A percentile compares a stretch with the other conserved stretches of the same genome.
Evolutionary conservation across 2,888 invertebrate species (phyloP).

Genomic region (Patella depressa): DNA sequence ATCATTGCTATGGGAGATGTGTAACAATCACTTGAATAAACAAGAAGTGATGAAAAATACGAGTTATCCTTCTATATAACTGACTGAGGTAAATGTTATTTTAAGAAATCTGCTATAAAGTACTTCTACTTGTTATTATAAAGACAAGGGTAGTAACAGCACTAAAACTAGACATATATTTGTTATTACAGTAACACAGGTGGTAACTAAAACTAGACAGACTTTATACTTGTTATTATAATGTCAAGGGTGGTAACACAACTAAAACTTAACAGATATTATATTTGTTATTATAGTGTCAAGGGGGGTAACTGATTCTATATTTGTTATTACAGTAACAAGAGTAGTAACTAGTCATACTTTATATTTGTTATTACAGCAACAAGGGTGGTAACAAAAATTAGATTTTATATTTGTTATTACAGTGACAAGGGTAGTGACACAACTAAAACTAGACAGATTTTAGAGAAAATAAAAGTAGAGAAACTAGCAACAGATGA

Average conservation of each 20-base stretch:
- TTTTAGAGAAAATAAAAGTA: slow-evolving; percentile 73
- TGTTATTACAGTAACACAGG: too few species aligned
- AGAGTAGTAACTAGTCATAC: slow-evolving; percentile 63
- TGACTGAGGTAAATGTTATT: too few species aligned
- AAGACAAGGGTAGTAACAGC: slow-evolving; percentile 37
- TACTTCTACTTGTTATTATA: slow-evolving; percentile 18
- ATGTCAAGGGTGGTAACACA: slow-evolving; percentile 37
- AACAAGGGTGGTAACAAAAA: too few species aligned
- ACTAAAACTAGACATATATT: slow-evolving; percentile 60
- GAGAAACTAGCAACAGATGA: slow-evolving; percentile 70
- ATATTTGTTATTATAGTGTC: too few species aligned
- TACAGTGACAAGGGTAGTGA: slow-evolving; percentile 41
- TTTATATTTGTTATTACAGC: slow-evolving; percentile 48
- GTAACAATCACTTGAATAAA: too few species aligned
- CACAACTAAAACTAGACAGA: slow-evolving; percentile 55
- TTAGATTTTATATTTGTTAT: not conserved
- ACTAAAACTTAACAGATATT: slow-evolving; percentile 69
- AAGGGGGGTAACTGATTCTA: too few species aligned
- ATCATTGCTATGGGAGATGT: too few species aligned
- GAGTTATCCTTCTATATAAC: too few species aligned
- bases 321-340: slow-evolving; percentile 36
- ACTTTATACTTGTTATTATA: slow-evolving; percentile 18
- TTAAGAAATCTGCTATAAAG: too few species aligned
- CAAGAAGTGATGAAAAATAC: too few species aligned
- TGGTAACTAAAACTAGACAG: too few species aligned